Evolutionary conservation across 2,888 invertebrate genomes (phyloP), one percentile per base, ranked within the genome.

Genomic region (Rugalucina vietnamica): DNA sequence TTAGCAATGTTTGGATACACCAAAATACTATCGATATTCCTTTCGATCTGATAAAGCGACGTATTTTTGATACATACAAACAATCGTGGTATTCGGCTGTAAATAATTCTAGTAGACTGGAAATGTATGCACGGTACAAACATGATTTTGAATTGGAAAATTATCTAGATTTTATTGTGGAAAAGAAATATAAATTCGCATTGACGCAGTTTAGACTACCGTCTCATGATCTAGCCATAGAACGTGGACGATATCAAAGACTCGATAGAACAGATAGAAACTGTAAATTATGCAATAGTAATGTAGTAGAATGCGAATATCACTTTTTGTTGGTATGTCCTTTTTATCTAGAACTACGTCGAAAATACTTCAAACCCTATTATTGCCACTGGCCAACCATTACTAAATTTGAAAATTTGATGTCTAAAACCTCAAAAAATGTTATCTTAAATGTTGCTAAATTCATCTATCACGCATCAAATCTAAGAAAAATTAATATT

Each of bases 171-270:
- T 8, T 54, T 54, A 4, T 54, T 4, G 21, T 21, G 54, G 54
- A 54, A 54, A 54, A 54, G 54, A 54, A 54, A 54, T 54, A 54
- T n/a, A 54, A 54, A 21, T n/a, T 54, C n/a, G 54, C 54, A n/a
- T 54, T 54, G 54, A n/a, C 10, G n/a, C n/a, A 8, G n/a, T 54
- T 54, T n/a, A 4, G 54, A 54, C n/a, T 54, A 54, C n/a, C 54
- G 21, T 54, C 54, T n/a, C 54, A 54, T 54, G 54, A 54, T 21
- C n/a, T 54, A 21, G 54, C 54, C 54, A 54, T 21, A 18, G 54
- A 54, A 54, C 12, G 54, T n/a, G 54, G 54, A 54, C 14, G 54
- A 21, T 54, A 21, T 21, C 21, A 54, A 54, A 54, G n/a, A 4
- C n/a, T 54, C 4, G n/a, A 21, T 8, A 54, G 14, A 54, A 54